These are phyloP conservation scores for Tetranychus urticae DNA, from an alignment of 1,140 invertebrate species.

Conservation along the genomic window DNA sequence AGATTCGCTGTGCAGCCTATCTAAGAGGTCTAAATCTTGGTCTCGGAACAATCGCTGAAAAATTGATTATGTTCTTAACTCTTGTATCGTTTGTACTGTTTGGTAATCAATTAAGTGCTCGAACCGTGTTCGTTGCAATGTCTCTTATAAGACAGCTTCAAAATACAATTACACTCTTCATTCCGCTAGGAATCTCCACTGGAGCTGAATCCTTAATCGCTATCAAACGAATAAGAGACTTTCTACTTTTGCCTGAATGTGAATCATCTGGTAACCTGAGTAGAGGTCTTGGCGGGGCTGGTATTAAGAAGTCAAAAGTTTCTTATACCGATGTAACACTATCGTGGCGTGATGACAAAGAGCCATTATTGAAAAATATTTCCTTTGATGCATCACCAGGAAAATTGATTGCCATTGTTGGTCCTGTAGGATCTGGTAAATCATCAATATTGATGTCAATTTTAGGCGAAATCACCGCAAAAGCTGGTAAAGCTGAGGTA, in stretches of 20 bases:
- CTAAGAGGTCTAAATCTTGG: slow-evolving; percentile 38
- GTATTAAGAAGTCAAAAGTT: slow-evolving; percentile 16
- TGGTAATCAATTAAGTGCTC: slow-evolving; percentile 38
- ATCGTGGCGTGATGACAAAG: slow-evolving; percentile 17
- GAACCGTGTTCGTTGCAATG: slow-evolving; percentile 49
- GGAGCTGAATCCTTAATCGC: slow-evolving; percentile 29
- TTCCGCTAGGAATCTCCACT: slow-evolving; percentile 41
- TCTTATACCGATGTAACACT: slow-evolving; percentile 18
- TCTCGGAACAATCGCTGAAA: slow-evolving; percentile 26
- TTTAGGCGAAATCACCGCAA: slow-evolving; percentile 25
- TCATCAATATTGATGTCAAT: slow-evolving; percentile 15
- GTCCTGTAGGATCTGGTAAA: slow-evolving; percentile 50
- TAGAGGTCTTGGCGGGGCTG: background rate
- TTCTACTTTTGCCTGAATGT: slow-evolving; percentile 19
- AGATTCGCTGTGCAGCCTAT: slow-evolving; percentile 37
- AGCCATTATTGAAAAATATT: slow-evolving; percentile 25
- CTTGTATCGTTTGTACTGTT: slow-evolving; percentile 38
- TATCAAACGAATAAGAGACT: slow-evolving; percentile 29
- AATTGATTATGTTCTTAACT: slow-evolving; percentile 43
- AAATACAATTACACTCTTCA: slow-evolving; percentile 39
- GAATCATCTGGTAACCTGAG: background rate
- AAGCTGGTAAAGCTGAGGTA: slow-evolving; percentile 36
- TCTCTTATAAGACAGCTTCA: slow-evolving; percentile 37
- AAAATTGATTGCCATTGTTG: slow-evolving; percentile 42
- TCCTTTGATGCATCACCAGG: slow-evolving; percentile 35